Evolutionary conservation across 2,888 invertebrate species (phyloP), one percentile per base, ranked within the genome.

Genomic region (Ceraclea dissimilis): DNA sequence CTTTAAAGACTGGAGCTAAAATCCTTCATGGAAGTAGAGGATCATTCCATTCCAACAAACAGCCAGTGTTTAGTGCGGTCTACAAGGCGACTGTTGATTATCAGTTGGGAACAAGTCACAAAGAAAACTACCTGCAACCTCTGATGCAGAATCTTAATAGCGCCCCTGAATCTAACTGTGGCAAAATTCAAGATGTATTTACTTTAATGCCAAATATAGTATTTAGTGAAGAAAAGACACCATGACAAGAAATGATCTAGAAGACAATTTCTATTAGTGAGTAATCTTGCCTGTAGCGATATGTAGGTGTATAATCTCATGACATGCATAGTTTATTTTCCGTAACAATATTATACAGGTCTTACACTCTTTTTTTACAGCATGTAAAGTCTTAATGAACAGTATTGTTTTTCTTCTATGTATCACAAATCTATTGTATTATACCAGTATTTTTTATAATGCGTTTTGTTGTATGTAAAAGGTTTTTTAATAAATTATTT

Each of bases 1-100:
- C 88, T 0, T 82, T 86, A 58, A 70, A 75, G 52, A 70, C 79
- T 26, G 96, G 95, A 1, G 85, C 90, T n/a, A 80, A 84, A 61
- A 80, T 96, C 6, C 69, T 96, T 49, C 97, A 97, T 69, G 96
- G 94, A 34, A 93, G 90, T 65, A 79, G 96, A 52, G 83, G 86
- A 2, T 88, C 88, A 52, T 95, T 94, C 72, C 91, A 93, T 70
- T 85, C 83, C 0, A 80, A 86, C 62, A 93, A 90, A 69, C 92
- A 94, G 66, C 91, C 92, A 1, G 83, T 89, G 0, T 95, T 96
- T 68, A 83, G 83, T 74, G 75, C 76, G 31, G 67, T 76, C 13
- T 75, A 76, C 62, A 67, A 66, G 53, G 73, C 75, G 1, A 67
- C 75, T 22, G 67, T 70, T 17, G 72, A 76, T 62, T 87, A 87